phyloP scores from a whole-genome alignment of 2,797 vertebrate species.

The Rallus crepitans region DNA sequence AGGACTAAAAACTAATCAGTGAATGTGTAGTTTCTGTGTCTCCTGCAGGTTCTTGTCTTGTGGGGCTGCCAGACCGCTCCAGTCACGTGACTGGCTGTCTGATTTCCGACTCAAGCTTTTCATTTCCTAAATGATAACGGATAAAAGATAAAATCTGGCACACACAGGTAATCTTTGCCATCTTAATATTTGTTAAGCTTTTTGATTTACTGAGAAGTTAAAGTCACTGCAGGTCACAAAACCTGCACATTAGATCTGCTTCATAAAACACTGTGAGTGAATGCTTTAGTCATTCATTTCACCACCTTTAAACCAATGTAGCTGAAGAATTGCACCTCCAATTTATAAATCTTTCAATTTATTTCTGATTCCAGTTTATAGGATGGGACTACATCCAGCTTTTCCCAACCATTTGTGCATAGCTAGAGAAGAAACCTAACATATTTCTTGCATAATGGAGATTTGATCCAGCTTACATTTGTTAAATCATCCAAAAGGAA shows the following conservation, averaged over 20 bases:
- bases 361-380: constrained; percentile 74
- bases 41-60: constrained; percentile 65
- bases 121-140: constrained; percentile 76
- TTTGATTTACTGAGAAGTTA: constrained; percentile 82
- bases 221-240: constrained; percentile 79
- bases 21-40: constrained; percentile 6
- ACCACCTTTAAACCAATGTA: constrained; percentile 78
- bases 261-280: constrained; percentile 77
- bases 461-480: constrained; percentile 49
- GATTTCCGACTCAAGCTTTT: constrained; percentile 69
- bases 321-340: constrained; percentile 77
- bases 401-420: constrained; percentile 54
- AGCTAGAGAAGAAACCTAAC: constrained; percentile 64
- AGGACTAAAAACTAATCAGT: constrained; percentile 55
- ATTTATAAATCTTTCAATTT: constrained; percentile 80
- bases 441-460: constrained; percentile 39
- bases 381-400: constrained; percentile 50
- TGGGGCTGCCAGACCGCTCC: background rate
- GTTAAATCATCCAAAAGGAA: constrained; percentile 67
- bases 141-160: constrained; percentile 76
- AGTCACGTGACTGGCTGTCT: constrained; percentile 48
- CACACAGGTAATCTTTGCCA: constrained; percentile 78
- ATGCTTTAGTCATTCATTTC: constrained; percentile 75
- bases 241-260: constrained; percentile 80
- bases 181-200: constrained; percentile 84